Base-by-base conservation (phyloP, 1,140 invertebrate species). In the Homalodisca vitripennis region DNA sequence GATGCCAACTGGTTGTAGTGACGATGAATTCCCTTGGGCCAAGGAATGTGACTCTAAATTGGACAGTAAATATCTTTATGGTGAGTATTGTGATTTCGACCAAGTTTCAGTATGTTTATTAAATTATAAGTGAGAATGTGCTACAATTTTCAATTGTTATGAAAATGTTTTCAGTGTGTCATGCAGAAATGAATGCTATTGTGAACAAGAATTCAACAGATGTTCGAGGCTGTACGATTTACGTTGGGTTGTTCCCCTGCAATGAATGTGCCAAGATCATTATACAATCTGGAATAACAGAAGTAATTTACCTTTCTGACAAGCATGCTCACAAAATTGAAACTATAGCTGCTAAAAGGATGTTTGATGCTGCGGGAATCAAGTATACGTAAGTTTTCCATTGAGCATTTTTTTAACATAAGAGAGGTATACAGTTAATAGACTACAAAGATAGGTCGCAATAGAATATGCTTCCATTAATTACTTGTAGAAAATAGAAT, bases 241-340 rank as follows among this genome's bases (percentile, higher is more conserved):
- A 96, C 79, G 92, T 94, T 0, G 89, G 86, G 0, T 78, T 95
- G 6, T 98, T 98, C 80, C 96, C 96, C 0, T 98, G 97, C 77
- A 98, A 98, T 77, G 94, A 98, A 80, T 99, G 97, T 85, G 92
- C 96, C 0, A 98, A 98, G 82, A 80, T 97, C 1, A 95, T 98
- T n/a, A 96, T 98, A 76, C 97, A 98, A 78, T 89, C 93, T n/a
- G 92, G 94, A 2, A 95, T 98, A 14, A 88, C 82, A 69, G 82
- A 89, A 77, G 83, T 96, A 2, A 79, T 93, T 13, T 98, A 93
- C 78, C 79, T 93, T 70, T 91, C 88, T 0, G 89, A 95, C 79
- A 94, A 96, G 77, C 84, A 94, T 79, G 79, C 80, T 1, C 73
- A 88, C 0, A 92, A 92, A 77, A 70, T 79, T 1, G 80, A 81